A percentile compares a stretch with the other conserved stretches of the same genome.
phyloP scores from a whole-genome alignment of 2,113 vertebrate genomes.

The Corythaeola cristata region DNA sequence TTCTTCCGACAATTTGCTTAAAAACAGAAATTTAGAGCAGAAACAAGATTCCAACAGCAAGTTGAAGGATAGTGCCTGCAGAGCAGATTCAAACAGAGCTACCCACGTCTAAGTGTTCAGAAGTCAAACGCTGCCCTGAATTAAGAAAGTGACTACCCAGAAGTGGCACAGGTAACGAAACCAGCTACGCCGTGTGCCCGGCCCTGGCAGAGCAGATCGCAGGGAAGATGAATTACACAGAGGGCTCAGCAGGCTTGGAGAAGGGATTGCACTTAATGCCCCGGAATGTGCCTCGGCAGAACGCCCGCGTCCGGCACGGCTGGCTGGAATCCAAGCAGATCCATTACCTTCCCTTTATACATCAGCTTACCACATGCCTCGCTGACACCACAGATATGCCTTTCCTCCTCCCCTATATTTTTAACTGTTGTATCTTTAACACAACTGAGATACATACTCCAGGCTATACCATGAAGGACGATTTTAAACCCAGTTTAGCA shows the following conservation, averaged over 20 bases:
- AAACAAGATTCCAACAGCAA: neutral
- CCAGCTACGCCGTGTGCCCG: neutral
- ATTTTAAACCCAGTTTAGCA: constrained; percentile 22
- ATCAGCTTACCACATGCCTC: constrained; percentile 47
- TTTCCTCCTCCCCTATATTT: constrained; percentile 53
- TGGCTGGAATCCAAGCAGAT: constrained; percentile 60
- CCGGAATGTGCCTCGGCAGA: constrained; percentile 23
- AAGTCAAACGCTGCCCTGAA: neutral
- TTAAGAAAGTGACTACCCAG: neutral
- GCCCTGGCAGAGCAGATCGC: neutral
- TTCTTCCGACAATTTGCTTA: neutral
- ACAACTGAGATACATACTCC: neutral
- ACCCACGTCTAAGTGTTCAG: accelerated
- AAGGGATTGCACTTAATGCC: constrained; percentile 42
- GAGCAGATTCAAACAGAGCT: neutral
- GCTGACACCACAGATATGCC: constrained; percentile 48
- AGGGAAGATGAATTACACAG: neutral
- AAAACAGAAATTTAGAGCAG: neutral
- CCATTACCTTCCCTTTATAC: constrained; percentile 60
- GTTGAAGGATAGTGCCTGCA: neutral
- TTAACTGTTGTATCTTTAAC: constrained; percentile 51
- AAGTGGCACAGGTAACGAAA: neutral
- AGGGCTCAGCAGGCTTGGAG: neutral
- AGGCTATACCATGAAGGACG: neutral
- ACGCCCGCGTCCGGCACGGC: neutral